Base-by-base conservation (phyloP, 2,797 vertebrate genomes). In the Fratercula arctica region DNA sequence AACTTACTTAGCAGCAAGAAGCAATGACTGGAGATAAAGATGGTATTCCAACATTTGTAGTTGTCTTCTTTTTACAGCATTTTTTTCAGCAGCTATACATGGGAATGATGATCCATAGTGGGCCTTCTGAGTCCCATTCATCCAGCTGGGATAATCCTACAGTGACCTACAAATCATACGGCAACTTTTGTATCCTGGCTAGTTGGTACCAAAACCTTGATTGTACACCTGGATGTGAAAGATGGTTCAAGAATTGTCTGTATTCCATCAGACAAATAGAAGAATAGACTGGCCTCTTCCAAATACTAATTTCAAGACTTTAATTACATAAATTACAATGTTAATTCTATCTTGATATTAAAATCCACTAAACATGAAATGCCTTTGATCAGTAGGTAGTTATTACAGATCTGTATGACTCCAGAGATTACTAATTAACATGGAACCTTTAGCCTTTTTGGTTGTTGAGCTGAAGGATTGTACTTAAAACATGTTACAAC, bases 291-390 rank as follows among this genome's bases (percentile, higher is more conserved):
- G 28, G 25, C n/a, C 24, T 89, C 57, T 89, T 80, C 43, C 56
- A 56, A 89, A 76, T 63, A 67, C 53, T 70, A 29, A 73, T 88
- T 87, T 91, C n/a, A 85, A 64, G 16, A 51, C 24, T 56, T 54
- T 59, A 83, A 92, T 89, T 88, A 88, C 63, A 72, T 17, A 82
- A 94, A 84, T 88, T 78, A 73, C 45, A 90, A 80, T 4, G 3
- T 80, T 89, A 77, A 68, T 91, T 92, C 64, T 91, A n/a, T 87
- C 72, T 93, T 92, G 79, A 86, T 92, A 76, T 79, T 96, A 83
- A 95, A 87, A 87, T 92, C 56, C 53, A 66, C 69, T 87, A 78
- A 76, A 41, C 28, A 48, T 84, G 23, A 88, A 83, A 89, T 76
- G 21, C 79, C 92, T 94, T 92, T 94, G 57, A 92, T 95, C 69